Evolutionary conservation across 2,113 vertebrate species (phyloP).

Genomic region (Pipra filicauda): DNA sequence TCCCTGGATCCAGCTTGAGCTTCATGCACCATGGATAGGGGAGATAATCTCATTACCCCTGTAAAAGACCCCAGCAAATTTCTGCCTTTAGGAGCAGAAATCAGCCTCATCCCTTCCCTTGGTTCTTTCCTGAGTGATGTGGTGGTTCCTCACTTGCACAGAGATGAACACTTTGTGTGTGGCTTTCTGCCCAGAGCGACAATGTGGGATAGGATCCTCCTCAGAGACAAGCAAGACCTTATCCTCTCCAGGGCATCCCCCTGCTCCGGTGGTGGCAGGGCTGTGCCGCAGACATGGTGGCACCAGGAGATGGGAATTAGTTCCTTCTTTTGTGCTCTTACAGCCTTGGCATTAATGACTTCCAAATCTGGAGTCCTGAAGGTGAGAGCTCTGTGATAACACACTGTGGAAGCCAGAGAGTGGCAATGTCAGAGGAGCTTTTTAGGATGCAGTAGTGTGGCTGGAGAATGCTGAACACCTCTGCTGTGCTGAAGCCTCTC

Average conservation of each 20-base stretch:
- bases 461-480: background rate
- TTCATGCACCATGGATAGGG: accelerated
- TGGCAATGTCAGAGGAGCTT: background rate
- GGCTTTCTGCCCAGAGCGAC: background rate
- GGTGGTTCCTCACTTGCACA: background rate
- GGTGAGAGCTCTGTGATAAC: background rate
- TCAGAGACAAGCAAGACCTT: background rate
- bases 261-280: accelerated
- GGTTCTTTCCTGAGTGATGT: background rate
- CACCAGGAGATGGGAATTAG: background rate
- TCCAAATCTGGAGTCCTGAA: background rate
- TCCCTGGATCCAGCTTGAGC: background rate
- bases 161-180: background rate
- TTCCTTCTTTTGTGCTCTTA: background rate
- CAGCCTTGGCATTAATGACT: background rate
- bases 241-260: background rate
- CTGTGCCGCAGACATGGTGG: background rate
- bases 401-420: background rate
- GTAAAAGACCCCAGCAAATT: background rate
- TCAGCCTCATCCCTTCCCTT: background rate
- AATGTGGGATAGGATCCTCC: background rate
- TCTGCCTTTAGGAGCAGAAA: background rate
- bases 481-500: background rate
- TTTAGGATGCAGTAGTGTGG: background rate
- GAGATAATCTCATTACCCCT: background rate